A percentile compares a stretch with the other conserved stretches of the same genome.
These are phyloP conservation scores for Charadrius vociferus DNA, from an alignment of 2,113 vertebrate genomes.

Conservation along the genomic window DNA sequence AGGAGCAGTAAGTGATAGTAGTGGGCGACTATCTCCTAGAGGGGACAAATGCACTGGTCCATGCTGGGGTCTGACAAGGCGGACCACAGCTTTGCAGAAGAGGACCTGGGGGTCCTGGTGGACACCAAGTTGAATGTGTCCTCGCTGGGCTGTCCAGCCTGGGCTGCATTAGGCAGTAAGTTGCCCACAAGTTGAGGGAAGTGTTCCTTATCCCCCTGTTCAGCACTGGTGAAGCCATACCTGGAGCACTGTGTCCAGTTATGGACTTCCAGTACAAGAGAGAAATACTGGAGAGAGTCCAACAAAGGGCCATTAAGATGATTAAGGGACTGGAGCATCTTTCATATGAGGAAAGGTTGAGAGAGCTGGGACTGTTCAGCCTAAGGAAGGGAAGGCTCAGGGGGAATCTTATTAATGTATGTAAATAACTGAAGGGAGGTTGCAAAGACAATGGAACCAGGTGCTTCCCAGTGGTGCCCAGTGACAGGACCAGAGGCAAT, in stretches of 20 bases:
- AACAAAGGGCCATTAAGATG: not conserved
- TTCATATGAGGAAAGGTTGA: not conserved
- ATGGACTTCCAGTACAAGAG: not conserved
- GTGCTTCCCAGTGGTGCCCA: not conserved
- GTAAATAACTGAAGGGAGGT: not conserved
- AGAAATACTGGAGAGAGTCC: not conserved
- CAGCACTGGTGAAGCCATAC: not conserved
- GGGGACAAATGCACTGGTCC: not conserved
- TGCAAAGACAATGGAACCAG: not conserved
- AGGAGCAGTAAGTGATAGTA: not conserved
- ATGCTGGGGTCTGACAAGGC: not conserved
- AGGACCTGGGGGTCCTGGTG: not conserved
- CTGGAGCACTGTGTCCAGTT: not conserved
- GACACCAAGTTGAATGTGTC: not conserved
- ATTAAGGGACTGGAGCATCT: not conserved
- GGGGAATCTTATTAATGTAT: not conserved
- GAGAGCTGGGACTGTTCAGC: not conserved
- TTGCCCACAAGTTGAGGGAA: not conserved
- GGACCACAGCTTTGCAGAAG: not conserved
- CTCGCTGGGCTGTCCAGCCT: not conserved
- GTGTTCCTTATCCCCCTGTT: not conserved
- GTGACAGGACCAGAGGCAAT: not conserved
- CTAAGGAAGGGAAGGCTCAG: not conserved
- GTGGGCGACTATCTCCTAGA: not conserved
- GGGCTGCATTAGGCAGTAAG: not conserved